Evolutionary conservation across 1,140 invertebrate genomes (phyloP), one percentile per base, ranked within the genome.

Genomic region (Lepidurus packardi): DNA sequence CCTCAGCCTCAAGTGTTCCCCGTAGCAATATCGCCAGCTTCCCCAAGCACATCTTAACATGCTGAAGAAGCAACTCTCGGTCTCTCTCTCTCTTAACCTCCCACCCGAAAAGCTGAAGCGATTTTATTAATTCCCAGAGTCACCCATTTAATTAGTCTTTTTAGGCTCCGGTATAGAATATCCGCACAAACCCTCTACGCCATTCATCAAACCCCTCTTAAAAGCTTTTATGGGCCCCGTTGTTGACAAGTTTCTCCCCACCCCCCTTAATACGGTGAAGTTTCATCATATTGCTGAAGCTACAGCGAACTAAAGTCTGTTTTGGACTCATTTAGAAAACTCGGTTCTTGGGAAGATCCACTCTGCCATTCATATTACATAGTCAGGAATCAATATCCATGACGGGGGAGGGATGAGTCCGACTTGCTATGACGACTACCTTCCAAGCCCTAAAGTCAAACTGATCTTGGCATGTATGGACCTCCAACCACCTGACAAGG

Each of bases 341-440:
- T 21, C 6, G 53, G 53, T 65, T 34, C 34, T 34, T 34, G 3
- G 34, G 34, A 34, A 34, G 34, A 34, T 34, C 34, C 34, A 34
- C 34, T 34, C 34, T 34, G 34, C 34, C 34, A 34, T 65, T n/a
- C 53, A 21, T 65, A 9, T 65, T 65, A 1, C 53, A 16, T 65
- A 65, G 53, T n/a, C 53, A 34, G 8, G 53, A 65, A 65, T 65
- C 53, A 65, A 65, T 65, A 65, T 65, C 53, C 53, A 1, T 65
- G 53, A 65, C 53, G 53, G 53, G 53, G 53, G 53, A 65, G 21
- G 53, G 53, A 65, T 65, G 53, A 65, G 53, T 65, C 21, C 53
- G 34, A n/a, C 53, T 65, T 65, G 21, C 53, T 65, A 65, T 34
- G 34, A 34, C 34, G 34, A 34, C 34, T 34, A 34, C 34, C 34